Conservation (phyloP, 2,888 invertebrate species). For the Rhyacophila evoluta region DNA sequence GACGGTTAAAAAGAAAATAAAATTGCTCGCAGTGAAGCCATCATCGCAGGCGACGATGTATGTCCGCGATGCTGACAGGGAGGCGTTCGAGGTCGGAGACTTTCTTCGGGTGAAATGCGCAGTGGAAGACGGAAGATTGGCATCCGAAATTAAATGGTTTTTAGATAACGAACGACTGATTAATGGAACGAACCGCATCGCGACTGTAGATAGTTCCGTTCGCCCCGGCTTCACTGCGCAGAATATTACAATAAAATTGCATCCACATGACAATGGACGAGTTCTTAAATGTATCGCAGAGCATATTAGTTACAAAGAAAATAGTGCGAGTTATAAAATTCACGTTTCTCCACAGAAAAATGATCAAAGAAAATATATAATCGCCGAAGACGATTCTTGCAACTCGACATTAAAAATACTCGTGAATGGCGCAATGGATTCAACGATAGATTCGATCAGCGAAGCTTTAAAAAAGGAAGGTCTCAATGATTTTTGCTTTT, state of each 20-base stretch:
- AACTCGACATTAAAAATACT: background rate
- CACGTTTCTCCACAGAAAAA: background rate
- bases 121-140: background rate
- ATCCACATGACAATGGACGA: background rate
- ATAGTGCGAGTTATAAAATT: background rate
- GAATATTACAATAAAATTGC: background rate
- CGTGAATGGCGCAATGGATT: background rate
- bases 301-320: background rate
- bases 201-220: background rate
- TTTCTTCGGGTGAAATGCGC: background rate
- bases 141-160: background rate
- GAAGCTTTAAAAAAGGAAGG: background rate
- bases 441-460: background rate
- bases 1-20: background rate
- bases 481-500: background rate
- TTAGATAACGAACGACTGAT: background rate
- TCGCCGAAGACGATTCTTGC: background rate
- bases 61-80: background rate
- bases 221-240: background rate
- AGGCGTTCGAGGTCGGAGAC: background rate
- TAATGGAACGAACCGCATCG: background rate
- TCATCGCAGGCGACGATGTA: background rate
- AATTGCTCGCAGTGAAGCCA: background rate
- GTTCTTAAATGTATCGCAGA: background rate
- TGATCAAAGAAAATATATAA: background rate